Base-by-base conservation (phyloP, 1,140 invertebrate genomes). In the Bombus terrestris region DNA sequence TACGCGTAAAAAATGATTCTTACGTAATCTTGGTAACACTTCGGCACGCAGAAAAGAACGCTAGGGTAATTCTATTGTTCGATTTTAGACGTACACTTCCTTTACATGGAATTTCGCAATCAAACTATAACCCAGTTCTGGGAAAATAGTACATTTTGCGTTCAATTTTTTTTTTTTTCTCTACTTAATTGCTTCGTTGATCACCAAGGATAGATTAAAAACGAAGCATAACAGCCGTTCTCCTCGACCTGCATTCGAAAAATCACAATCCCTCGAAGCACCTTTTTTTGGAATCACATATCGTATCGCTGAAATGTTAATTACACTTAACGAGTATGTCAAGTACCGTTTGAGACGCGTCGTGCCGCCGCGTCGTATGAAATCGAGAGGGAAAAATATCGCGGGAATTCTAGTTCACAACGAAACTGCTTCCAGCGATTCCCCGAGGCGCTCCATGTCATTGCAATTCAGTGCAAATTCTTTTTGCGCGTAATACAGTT, bases 351-450 rank as follows among this genome's bases (percentile, higher is more conserved):
- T 32, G 25, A 53, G 47, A 53, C 47, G 18, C 6, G 18, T 1
- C 18, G 47, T 43, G 15, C 47, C 47, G 47, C 22, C 41, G 2
- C 18, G 18, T 35, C 4, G 37, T 22, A 35, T 28, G 35, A 47
- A 53, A 77, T 64, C 62, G 81, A 68, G 62, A 78, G 37, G 32
- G 74, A 43, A 66, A 57, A 77, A 41, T 35, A 37, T 57, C 22
- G 10, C 62, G 2, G 43, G 82, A 83, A 69, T 83, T 83, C 74
- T 32, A 78, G 81, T 68, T 10, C 47, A 43, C 59, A 22, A 9
- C 12, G 47, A 79, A 57, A 79, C 32, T 5, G 83, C 75, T 59
- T 12, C 22, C 22, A 43, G 74, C 82, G 15, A 35, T 57, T 43
- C 62, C 64, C 64, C 32, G 12, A 10, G 74, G 82, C 74, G 41